phyloP scores from a whole-genome alignment of 2,797 vertebrate species.

The Karalla daura region DNA sequence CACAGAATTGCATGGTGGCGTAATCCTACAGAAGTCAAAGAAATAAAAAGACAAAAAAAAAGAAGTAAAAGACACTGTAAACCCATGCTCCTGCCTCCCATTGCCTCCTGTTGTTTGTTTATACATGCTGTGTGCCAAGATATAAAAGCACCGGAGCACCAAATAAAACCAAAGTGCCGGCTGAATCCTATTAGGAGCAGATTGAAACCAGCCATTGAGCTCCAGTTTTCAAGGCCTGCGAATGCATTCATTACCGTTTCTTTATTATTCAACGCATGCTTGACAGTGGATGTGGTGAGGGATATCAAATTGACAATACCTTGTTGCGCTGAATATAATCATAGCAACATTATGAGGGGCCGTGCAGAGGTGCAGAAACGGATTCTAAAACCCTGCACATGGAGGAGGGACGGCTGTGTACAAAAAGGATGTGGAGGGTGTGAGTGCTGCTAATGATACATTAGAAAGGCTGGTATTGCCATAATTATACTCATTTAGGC shows the following conservation, averaged over 20 bases:
- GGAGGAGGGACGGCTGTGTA: slow-evolving; percentile 37
- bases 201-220: slow-evolving; percentile 47
- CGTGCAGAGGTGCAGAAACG: slow-evolving; percentile 43
- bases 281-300: slow-evolving; percentile 20
- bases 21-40: slow-evolving; percentile 87
- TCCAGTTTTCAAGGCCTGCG: slow-evolving; percentile 46
- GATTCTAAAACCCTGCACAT: slow-evolving; percentile 50
- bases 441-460: slow-evolving; percentile 78
- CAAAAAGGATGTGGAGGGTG: slow-evolving; percentile 57
- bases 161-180: slow-evolving; percentile 60
- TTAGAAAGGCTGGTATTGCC: slow-evolving; percentile 75
- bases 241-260: slow-evolving; percentile 64
- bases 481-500: slow-evolving; percentile 79
- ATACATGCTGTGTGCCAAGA: slow-evolving; percentile 51
- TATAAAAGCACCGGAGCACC: slow-evolving; percentile 69
- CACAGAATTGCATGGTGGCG: slow-evolving; percentile 95
- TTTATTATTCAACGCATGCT: slow-evolving; percentile 50
- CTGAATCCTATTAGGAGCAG: slow-evolving; percentile 61
- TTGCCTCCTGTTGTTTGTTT: slow-evolving; percentile 59
- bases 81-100: slow-evolving; percentile 52
- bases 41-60: slow-evolving; percentile 21
- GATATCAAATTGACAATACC: slow-evolving; percentile 55
- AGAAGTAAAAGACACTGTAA: slow-evolving; percentile 55
- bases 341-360: slow-evolving; percentile 46
- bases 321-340: slow-evolving; percentile 62